Evolutionary conservation across 2,888 invertebrate genomes (phyloP).

Genomic region (Leucophenga montana): DNA sequence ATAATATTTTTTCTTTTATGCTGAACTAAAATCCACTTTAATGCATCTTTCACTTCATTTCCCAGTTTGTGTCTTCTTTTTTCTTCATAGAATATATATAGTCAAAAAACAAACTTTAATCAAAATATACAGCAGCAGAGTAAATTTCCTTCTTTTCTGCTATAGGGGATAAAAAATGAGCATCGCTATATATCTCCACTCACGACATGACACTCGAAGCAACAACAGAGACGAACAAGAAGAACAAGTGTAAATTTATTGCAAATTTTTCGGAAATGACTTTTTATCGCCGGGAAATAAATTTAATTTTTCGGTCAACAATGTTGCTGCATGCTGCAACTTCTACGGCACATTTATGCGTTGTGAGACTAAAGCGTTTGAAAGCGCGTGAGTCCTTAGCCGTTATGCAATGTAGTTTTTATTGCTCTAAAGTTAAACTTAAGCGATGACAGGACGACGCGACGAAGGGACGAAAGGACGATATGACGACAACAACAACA

Average conservation of each 20-base stretch:
- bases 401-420: slow-evolving; percentile 16
- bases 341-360: slow-evolving; percentile 25
- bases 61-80: too few species aligned
- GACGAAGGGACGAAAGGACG: too few species aligned
- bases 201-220: slow-evolving; percentile 39
- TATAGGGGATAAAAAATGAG: too few species aligned
- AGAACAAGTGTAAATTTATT: slow-evolving; percentile 55
- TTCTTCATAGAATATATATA: too few species aligned
- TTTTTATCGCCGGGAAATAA: slow-evolving; percentile 64
- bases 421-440: background rate
- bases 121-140: too few species aligned
- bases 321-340: slow-evolving; percentile 45
- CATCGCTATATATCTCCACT: too few species aligned
- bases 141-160: too few species aligned
- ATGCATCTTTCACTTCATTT: too few species aligned
- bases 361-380: slow-evolving; percentile 31
- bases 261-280: slow-evolving; percentile 64
- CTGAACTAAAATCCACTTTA: too few species aligned
- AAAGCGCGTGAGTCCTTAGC: background rate
- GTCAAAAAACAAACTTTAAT: too few species aligned
- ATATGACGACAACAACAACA: background rate
- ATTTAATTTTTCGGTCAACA: slow-evolving; percentile 66
- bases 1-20: too few species aligned
- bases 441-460: too few species aligned
- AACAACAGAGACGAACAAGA: background rate